Evolutionary conservation across 2,888 invertebrate species (phyloP).

Genomic region (Scotopteryx bipunctaria): DNA sequence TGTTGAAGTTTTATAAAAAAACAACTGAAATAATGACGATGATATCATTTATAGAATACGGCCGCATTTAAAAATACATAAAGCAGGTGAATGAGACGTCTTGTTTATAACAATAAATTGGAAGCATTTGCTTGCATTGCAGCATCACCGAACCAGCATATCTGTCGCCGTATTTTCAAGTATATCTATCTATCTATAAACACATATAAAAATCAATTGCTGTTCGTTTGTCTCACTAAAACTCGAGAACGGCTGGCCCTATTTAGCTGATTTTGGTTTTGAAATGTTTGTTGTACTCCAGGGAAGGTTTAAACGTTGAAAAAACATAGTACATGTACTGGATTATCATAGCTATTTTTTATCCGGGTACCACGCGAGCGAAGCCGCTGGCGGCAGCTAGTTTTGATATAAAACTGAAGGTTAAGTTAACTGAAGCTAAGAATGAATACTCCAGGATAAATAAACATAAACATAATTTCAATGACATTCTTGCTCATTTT

Average conservation of each 20-base stretch:
- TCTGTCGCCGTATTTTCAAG: slow-evolving; percentile 8
- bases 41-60: slow-evolving; percentile 53
- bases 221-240: too few relatives aligned
- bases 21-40: slow-evolving; percentile 44
- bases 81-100: slow-evolving; percentile 55
- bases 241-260: too few relatives aligned
- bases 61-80: slow-evolving; percentile 57
- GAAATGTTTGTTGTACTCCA: too few relatives aligned
- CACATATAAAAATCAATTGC: too few relatives aligned
- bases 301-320: too few relatives aligned
- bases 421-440: slow-evolving; percentile 11
- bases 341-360: too few relatives aligned
- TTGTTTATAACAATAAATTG: slow-evolving; percentile 56
- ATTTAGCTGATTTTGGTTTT: too few relatives aligned
- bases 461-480: slow-evolving; percentile 30
- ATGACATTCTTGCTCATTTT: slow-evolving; percentile 30
- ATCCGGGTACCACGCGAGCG: too few relatives aligned
- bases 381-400: too few relatives aligned
- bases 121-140: slow-evolving; percentile 52
- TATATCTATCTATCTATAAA: not conserved
- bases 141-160: slow-evolving; percentile 7
- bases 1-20: slow-evolving; percentile 1
- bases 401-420: too few relatives aligned
- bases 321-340: too few relatives aligned
- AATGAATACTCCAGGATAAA: slow-evolving; percentile 17